These are phyloP conservation scores for Madoqua kirkii DNA, from an alignment of 2,113 vertebrate species.

Conservation along the genomic window DNA sequence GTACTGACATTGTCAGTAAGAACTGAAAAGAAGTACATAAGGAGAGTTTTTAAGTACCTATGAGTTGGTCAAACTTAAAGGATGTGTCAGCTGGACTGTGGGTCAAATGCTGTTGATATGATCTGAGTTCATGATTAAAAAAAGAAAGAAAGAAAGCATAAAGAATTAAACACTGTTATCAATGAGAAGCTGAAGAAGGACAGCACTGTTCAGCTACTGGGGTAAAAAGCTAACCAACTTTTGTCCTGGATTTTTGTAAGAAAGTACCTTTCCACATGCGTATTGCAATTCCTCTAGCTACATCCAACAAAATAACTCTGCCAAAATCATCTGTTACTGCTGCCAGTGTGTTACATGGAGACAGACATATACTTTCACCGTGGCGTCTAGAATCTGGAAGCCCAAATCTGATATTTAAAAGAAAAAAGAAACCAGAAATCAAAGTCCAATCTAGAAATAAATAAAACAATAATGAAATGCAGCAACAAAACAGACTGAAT, in stretches of 20 bases:
- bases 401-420: conserved; percentile 87
- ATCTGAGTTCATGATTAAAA: neutral
- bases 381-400: conserved; percentile 96
- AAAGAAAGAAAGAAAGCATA: neutral
- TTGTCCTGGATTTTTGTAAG: neutral
- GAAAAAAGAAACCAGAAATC: conserved; percentile 34
- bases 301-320: conserved; percentile 91
- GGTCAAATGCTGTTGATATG: neutral
- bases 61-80: neutral
- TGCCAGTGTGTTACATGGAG: conserved; percentile 94
- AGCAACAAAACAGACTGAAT: neutral
- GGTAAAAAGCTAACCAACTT: neutral
- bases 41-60: neutral
- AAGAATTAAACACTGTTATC: neutral
- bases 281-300: conserved; percentile 90
- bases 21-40: neutral
- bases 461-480: neutral
- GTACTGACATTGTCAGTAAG: neutral
- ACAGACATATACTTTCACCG: conserved; percentile 94
- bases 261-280: conserved; percentile 98
- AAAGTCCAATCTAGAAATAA: neutral
- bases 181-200: neutral
- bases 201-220: neutral
- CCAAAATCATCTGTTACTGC: conserved; percentile 99
- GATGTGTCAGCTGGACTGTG: accelerated